A percentile compares a stretch with the other conserved stretches of the same genome.
Conservation (phyloP, 2,797 vertebrate genomes). For the Danio jaintianensis region DNA sequence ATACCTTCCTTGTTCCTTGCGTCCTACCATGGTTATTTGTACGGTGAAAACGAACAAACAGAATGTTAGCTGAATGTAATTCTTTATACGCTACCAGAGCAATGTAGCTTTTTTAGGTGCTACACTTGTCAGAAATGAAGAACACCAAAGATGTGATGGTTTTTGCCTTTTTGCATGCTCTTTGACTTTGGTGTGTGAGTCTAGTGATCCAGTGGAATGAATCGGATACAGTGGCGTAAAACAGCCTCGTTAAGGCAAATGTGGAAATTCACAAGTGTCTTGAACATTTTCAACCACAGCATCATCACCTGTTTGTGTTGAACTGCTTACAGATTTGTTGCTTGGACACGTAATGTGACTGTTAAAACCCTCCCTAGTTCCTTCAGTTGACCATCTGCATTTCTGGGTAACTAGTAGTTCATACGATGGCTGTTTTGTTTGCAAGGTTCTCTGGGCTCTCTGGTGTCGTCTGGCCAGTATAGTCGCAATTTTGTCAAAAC, state of each 20-base stretch:
- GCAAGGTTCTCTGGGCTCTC: conserved; percentile 54
- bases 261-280: conserved; percentile 59
- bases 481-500: conserved; percentile 56
- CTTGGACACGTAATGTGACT: conserved; percentile 35
- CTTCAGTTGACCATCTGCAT: conserved; percentile 13
- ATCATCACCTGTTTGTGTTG: conserved; percentile 12
- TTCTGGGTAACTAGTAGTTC: conserved; percentile 15
- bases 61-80: conserved; percentile 65
- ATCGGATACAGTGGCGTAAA: conserved; percentile 20
- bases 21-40: conserved; percentile 37
- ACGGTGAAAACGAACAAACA: conserved; percentile 38
- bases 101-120: conserved; percentile 52
- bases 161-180: conserved; percentile 38
- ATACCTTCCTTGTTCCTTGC: background rate
- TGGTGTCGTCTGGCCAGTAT: conserved; percentile 48
- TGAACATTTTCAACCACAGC: conserved; percentile 15
- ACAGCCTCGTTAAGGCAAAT: conserved; percentile 29
- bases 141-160: conserved; percentile 60
- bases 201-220: conserved; percentile 19
- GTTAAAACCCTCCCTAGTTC: conserved; percentile 39
- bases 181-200: conserved; percentile 43
- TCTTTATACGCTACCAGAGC: conserved; percentile 45
- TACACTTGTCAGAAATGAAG: conserved; percentile 50
- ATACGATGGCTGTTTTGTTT: conserved; percentile 48
- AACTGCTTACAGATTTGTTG: conserved; percentile 6